These are phyloP conservation scores for Phylloscopus whistleri DNA, from an alignment of 2,113 vertebrate genomes.

Conservation along the genomic window DNA sequence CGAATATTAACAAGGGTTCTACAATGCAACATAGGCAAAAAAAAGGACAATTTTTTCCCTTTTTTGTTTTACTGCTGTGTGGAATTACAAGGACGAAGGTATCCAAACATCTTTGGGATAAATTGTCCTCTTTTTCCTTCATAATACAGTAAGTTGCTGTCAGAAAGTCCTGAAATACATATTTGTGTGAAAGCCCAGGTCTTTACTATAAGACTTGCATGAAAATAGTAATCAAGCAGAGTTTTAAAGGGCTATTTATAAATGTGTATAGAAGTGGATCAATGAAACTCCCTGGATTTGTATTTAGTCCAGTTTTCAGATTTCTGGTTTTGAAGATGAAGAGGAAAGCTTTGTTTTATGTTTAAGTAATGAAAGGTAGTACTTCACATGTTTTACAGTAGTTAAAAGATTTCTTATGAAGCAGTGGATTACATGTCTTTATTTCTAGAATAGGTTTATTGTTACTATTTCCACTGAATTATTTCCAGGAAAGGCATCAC, in stretches of 20 bases:
- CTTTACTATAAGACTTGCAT: not conserved
- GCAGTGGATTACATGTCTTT: not conserved
- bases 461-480: not conserved
- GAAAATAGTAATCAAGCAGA: not conserved
- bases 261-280: not conserved
- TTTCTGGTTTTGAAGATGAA: not conserved
- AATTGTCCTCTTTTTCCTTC: not conserved
- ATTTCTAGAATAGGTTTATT: not conserved
- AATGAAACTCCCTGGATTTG: not conserved
- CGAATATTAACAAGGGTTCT: not conserved
- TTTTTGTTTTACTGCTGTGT: not conserved
- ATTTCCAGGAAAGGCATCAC: not conserved
- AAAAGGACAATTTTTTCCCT: not conserved
- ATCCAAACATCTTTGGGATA: not conserved
- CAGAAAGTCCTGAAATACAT: not conserved
- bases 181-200: not conserved
- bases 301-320: not conserved
- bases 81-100: not conserved
- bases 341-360: not conserved
- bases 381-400: not conserved
- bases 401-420: not conserved
- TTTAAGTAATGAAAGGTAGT: not conserved
- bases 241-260: not conserved
- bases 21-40: not conserved
- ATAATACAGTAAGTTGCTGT: not conserved